Evolutionary conservation across 2,888 invertebrate species (phyloP).

Genomic region (Coelopa pilipes): DNA sequence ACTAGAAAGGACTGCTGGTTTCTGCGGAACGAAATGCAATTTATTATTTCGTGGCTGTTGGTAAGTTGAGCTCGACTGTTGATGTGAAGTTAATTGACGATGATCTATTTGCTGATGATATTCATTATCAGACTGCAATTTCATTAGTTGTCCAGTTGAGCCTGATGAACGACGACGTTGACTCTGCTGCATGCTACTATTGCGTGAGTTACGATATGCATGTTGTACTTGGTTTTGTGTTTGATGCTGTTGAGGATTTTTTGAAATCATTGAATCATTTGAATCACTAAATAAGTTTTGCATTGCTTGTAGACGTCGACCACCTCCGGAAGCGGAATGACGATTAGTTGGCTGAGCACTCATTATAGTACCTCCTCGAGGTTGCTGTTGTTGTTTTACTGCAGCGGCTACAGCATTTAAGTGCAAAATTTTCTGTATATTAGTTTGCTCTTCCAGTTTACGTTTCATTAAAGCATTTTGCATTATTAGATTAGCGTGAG

Average conservation of each 20-base stretch:
- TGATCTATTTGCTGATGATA: slow-evolving; percentile 37
- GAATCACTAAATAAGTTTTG: slow-evolving; percentile 48
- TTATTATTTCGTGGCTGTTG: slow-evolving; percentile 44
- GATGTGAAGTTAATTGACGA: slow-evolving; percentile 30
- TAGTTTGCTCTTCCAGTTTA: slow-evolving; percentile 61
- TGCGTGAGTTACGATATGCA: slow-evolving; percentile 40
- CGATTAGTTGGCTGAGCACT: slow-evolving; percentile 34
- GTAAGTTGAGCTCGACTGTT: slow-evolving; percentile 37
- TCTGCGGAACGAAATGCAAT: slow-evolving; percentile 46
- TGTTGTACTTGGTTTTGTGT: slow-evolving; percentile 41
- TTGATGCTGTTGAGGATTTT: slow-evolving; percentile 40
- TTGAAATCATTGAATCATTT: slow-evolving; percentile 38
- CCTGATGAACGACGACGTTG: slow-evolving; percentile 40
- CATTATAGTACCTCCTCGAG: slow-evolving; percentile 25
- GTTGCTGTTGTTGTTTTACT: slow-evolving; percentile 35
- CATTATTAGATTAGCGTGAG: slow-evolving; percentile 62
- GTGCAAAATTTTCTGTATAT: slow-evolving; percentile 57
- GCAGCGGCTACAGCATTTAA: slow-evolving; percentile 48
- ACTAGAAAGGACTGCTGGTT: slow-evolving; percentile 40
- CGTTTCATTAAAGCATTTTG: slow-evolving; percentile 65
- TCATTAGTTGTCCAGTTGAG: slow-evolving; percentile 31
- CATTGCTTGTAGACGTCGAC: slow-evolving; percentile 49
- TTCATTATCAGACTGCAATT: slow-evolving; percentile 36
- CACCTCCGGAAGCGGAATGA: slow-evolving; percentile 32
- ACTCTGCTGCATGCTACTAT: slow-evolving; percentile 37